Evolutionary conservation across 2,888 invertebrate genomes (phyloP), one percentile per base, ranked within the genome.

Genomic region (Arge pagana): DNA sequence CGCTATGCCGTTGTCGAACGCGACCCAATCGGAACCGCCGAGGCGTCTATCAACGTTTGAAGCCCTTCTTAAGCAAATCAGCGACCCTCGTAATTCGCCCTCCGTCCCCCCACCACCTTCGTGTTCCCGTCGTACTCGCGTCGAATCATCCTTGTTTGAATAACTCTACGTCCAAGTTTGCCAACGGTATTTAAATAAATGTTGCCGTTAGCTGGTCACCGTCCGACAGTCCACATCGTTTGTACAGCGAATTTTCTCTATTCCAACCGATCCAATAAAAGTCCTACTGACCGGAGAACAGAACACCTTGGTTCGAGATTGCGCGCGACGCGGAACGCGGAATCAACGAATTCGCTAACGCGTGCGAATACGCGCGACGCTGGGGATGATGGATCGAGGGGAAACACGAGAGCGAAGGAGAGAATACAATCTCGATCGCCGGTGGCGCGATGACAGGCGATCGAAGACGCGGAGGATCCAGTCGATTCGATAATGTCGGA

Each of bases 81-180:
- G 24, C 48, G 53, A 49, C 53, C 51, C 54, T 54, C 51, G 52
- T 55, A 36, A 57, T 57, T 56, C 57, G 52, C 43, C 54, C 39
- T 30, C 48, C 50, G 35, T 33, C 30, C 19, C 39, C 45, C 41
- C 42, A 37, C 54, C 31, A 8, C 54, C 39, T 30, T 45, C 50
- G 35, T 33, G 30, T 18, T 37, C 45, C 41, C 42, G 36, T 53
- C 31, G 5, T 23, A 45, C 33, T 21, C 21, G 39, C 37, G 54
- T 48, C 52, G 56, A 57, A 63, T 61, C 57, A 62, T 54, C 54
- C 53, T 48, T 59, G 56, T 61, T 55, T 65, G 61, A 41, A 53
- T 53, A 63, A 58, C 53, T 55, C 50, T 50, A 36, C 16, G 21
- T 28, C 43, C 50, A 40, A 55, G 59, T 57, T 59, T 56, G 50